A percentile compares a stretch with the other conserved stretches of the same genome.
Conservation (phyloP, 1,140 invertebrate genomes). For the Metaphire vulgaris region DNA sequence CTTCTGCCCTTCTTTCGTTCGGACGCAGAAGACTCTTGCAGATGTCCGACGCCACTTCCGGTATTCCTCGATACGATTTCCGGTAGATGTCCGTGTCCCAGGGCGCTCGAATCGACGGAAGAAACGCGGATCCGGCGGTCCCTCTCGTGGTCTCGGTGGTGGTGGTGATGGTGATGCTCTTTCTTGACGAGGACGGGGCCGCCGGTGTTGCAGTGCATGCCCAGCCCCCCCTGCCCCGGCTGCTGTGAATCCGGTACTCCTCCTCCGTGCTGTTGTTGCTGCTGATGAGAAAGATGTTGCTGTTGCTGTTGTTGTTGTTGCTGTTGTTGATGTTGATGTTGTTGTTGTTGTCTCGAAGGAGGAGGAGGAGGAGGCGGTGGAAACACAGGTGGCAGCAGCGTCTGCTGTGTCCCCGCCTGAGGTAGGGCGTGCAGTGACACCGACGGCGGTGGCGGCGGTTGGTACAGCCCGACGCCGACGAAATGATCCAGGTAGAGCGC, state of each 20-base stretch:
- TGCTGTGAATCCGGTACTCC: too few relatives aligned
- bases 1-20: neutral
- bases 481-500: neutral
- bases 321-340: neutral
- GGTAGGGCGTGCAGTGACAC: neutral
- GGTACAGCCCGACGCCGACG: neutral
- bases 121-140: neutral
- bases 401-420: too few relatives aligned
- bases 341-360: neutral
- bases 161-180: neutral
- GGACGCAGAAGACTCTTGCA: neutral
- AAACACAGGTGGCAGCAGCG: neutral
- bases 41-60: neutral
- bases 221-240: too few relatives aligned
- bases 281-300: too few relatives aligned
- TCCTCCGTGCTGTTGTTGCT: neutral
- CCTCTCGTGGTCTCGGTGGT: neutral
- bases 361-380: neutral
- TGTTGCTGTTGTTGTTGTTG: neutral
- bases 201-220: neutral
- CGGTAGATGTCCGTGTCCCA: neutral
- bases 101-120: neutral
- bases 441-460: neutral
- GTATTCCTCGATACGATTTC: neutral
- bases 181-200: neutral